Base-by-base conservation (phyloP, 2,113 vertebrate species). In the Myrmecobius fasciatus region DNA sequence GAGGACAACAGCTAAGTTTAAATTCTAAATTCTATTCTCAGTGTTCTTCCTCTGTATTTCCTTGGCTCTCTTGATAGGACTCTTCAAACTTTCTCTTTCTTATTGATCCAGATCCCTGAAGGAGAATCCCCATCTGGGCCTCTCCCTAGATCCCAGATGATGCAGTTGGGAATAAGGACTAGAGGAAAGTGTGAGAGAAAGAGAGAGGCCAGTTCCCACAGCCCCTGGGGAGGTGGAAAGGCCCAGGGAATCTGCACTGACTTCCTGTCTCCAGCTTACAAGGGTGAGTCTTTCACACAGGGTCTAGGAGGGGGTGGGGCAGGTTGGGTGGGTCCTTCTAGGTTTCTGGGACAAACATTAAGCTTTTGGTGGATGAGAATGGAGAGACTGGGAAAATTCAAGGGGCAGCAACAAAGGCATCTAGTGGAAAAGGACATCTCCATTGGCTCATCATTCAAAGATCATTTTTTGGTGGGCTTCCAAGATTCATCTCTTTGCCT, bases 161-260 rank as follows among this genome's bases (percentile, higher is more conserved):
- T n/a, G 49, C 93, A 0, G 0, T 5, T 92, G 91, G 96, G 93
- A 92, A 46, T 53, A 75, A 88, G 92, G 83, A 91, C 75, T 49
- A 17, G 1, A 25, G 88, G 47, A 91, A 53, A 46, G 60, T 91
- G 94, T 95, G 92, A 97, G 97, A 97, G 97, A 96, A 97, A 88
- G 67, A 3, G 31, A 43, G 92, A 97, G 67, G 94, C 90, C 91
- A 75, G 93, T 96, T 97, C 97, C 96, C 97, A 97, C 53, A 96
- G 95, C 94, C 91, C 0, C 92, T 89, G 90, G 96, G 97, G 96
- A 96, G 28, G 92, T 11, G 93, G 0, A 24, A 56, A 46, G 56
- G 95, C 96, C 94, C 95, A 52, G 96, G 96, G 96, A n/a, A 97
- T 26, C 31, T 91, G 90, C 94, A 92, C 43, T 97, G 95, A 97